These are phyloP conservation scores for Neostethus bicornis DNA, from an alignment of 2,797 vertebrate species.

Conservation along the genomic window DNA sequence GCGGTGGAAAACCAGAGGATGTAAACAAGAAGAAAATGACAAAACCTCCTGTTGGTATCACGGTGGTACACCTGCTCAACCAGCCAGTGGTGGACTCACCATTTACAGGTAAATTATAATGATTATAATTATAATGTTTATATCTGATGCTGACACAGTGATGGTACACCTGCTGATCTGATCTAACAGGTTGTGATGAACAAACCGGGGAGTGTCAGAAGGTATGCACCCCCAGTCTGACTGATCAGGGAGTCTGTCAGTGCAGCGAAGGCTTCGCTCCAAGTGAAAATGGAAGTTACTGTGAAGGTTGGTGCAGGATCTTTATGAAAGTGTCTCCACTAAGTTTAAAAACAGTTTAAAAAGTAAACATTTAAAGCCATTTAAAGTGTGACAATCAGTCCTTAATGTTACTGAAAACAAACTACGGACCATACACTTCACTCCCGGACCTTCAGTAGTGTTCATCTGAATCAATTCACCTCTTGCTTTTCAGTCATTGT, in stretches of 20 bases:
- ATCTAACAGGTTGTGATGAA: conserved; percentile 77
- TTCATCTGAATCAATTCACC: no score
- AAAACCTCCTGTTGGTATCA: conserved; percentile 77
- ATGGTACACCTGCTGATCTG: background rate
- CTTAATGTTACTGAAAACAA: no score
- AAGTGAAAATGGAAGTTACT: conserved; percentile 81
- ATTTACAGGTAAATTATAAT: conserved; percentile 61
- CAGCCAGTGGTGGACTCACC: conserved; percentile 73
- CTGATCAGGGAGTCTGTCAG: conserved; percentile 67
- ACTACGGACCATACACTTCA: no score
- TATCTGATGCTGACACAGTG: background rate
- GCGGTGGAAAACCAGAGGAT: conserved; percentile 75
- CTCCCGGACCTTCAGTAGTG: no score
- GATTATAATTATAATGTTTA: fast-evolving
- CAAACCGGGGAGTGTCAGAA: conserved; percentile 75
- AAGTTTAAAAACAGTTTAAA: no score
- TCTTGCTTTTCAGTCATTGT: no score
- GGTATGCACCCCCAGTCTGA: conserved; percentile 74
- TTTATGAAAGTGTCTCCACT: background rate
- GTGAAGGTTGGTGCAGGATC: conserved; percentile 84
- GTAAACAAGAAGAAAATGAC: conserved; percentile 76
- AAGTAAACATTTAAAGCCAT: background rate
- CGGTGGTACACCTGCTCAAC: conserved; percentile 83
- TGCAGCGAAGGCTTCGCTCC: conserved; percentile 86
- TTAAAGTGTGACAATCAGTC: background rate